phyloP scores from a whole-genome alignment of 2,113 vertebrate genomes.

The Romanogobio albipinnatus region DNA sequence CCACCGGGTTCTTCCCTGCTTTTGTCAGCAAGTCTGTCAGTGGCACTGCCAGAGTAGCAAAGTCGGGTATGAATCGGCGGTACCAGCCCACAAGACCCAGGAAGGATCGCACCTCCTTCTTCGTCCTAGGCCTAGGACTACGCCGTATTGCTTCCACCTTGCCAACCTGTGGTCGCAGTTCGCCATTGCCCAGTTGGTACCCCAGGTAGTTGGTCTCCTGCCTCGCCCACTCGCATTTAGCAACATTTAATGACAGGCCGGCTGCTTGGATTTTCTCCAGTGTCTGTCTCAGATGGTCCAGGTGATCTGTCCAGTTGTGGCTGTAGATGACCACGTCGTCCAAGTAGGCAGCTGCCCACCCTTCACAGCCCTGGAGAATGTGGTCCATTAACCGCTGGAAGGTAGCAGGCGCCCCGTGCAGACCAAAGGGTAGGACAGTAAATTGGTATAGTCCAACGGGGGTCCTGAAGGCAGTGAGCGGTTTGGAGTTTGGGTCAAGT shows the following conservation, averaged over 20 bases:
- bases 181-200: not conserved
- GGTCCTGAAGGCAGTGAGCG: no score
- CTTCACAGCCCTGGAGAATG: not conserved
- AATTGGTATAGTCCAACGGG: not conserved
- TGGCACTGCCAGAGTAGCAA: not conserved
- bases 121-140: not conserved
- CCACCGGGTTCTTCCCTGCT: not conserved
- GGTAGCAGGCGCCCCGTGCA: not conserved
- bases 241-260: constrained; percentile 2
- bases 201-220: constrained; percentile 21
- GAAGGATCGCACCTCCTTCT: constrained; percentile 3
- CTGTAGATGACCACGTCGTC: not conserved
- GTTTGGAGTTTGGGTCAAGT: not conserved
- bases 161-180: not conserved
- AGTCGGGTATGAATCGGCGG: not conserved
- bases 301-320: constrained; percentile 6
- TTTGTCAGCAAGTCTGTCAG: not conserved
- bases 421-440: not conserved
- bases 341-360: no score
- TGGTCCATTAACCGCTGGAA: constrained; percentile 22
- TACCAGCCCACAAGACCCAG: no score
- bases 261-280: not conserved
- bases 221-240: constrained; percentile 11
- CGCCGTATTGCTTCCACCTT: constrained; percentile 29
- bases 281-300: not conserved